phyloP scores from a whole-genome alignment of 1,140 invertebrate species.

The Lepidurus apus region DNA sequence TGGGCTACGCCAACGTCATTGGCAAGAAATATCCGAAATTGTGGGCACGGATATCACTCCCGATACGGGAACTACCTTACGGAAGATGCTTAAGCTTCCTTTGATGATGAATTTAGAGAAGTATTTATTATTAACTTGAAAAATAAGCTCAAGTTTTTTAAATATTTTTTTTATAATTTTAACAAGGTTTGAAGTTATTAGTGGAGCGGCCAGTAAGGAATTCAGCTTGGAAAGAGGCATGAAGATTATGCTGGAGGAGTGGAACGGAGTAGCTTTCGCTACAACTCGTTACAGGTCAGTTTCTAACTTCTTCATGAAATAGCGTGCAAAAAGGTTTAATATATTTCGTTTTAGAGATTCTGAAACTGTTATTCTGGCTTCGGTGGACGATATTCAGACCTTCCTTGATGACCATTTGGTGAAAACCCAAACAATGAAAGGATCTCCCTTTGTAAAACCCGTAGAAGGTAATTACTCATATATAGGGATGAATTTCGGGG shows the following conservation, averaged over 20 bases:
- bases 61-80: constrained; percentile 72
- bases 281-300: constrained; percentile 59
- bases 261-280: constrained; percentile 69
- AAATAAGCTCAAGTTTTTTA: neutral
- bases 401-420: constrained; percentile 83
- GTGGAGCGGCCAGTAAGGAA: constrained; percentile 84
- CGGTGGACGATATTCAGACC: constrained; percentile 77
- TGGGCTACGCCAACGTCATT: constrained; percentile 76
- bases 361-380: constrained; percentile 67
- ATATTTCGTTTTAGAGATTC: constrained; percentile 54
- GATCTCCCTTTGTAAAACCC: constrained; percentile 85
- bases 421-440: constrained; percentile 80
- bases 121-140: constrained; percentile 45
- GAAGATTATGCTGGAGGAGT: constrained; percentile 77
- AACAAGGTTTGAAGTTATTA: constrained; percentile 66
- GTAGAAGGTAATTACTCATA: constrained; percentile 55
- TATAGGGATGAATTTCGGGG: neutral
- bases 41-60: constrained; percentile 78
- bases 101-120: constrained; percentile 67
- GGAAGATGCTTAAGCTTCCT: constrained; percentile 71
- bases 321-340: neutral
- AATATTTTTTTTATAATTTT: constrained; percentile 10
- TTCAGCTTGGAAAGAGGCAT: constrained; percentile 69
- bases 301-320: neutral
- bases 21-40: constrained; percentile 81